Evolutionary conservation across 2,113 vertebrate species (phyloP).

Genomic region (Prunella fulvescens): DNA sequence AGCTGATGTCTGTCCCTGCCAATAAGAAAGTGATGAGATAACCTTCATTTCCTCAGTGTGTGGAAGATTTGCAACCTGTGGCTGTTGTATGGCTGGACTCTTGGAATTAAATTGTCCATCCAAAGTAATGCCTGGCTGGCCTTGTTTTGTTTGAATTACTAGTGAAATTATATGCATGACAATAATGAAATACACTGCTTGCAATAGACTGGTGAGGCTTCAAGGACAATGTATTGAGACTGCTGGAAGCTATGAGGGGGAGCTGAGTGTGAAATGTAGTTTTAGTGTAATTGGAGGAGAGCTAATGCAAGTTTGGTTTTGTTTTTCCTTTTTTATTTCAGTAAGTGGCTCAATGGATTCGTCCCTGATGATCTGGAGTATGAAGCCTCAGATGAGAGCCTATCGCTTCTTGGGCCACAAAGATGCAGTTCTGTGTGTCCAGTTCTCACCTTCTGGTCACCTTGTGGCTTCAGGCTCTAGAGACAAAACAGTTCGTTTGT

Average conservation of each 20-base stretch:
- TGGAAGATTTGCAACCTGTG: not conserved
- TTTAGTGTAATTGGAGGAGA: not conserved
- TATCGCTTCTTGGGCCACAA: constrained; percentile 93
- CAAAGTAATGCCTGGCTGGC: not conserved
- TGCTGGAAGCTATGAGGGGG: not conserved
- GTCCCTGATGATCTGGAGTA: constrained; percentile 93
- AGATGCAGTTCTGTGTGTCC: constrained; percentile 86
- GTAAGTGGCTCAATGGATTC: constrained; percentile 93
- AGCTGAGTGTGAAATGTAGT: not conserved
- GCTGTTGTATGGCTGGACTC: not conserved
- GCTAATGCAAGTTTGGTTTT: not conserved
- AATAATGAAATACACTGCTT: not conserved
- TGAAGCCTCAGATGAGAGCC: constrained; percentile 89
- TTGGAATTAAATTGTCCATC: not conserved
- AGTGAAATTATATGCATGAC: not conserved
- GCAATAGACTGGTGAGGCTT: not conserved
- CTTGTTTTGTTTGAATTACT: not conserved
- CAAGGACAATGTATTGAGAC: not conserved
- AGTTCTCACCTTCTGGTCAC: constrained; percentile 94
- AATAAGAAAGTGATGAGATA: not conserved
- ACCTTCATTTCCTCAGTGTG: not conserved
- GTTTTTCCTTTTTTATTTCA: constrained; percentile 36
- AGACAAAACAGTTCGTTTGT: constrained; percentile 94
- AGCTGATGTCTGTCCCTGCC: not conserved
- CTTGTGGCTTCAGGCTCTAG: constrained; percentile 91